Evolutionary conservation across 1,140 invertebrate species (phyloP), one percentile per base, ranked within the genome.

Genomic region (Cherax destructor): DNA sequence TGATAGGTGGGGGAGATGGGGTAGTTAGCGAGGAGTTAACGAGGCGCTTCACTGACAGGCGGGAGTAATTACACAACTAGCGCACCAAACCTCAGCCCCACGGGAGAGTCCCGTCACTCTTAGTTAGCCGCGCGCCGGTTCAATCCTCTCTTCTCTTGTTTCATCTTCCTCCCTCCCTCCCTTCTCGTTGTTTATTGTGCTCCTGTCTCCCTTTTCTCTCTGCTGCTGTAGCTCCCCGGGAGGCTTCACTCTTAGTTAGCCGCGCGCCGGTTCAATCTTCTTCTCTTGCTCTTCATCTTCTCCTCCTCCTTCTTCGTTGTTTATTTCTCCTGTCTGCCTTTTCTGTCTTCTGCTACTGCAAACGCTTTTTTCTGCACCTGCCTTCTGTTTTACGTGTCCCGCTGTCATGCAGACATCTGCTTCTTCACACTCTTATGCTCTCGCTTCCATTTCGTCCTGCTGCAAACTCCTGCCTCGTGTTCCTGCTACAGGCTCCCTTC

Each of bases 11-110:
- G 16, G 65, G 65, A 41, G 30, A 41, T 41, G 65, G 21, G 11
- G n/a, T 30, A 74, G 69, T 3, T 74, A 74, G 69, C 16, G 16
- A 30, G 69, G n/a, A 74, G 69, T 30, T 69, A 74, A 74, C 69
- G 69, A 74, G 69, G 69, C 69, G 69, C 16, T 74, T 74, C 24
- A 74, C 69, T 74, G 69, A 74, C 69, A 74, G 69, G 69, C n/a
- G 21, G 21, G 69, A 10, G 24, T 24, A 30, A 74, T 30, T 74
- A 74, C 69, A 5, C 69, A 74, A 74, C n/a, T 74, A 74, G 6
- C 11, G 69, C 69, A 65, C 69, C 69, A 74, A 21, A n/a, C 52
- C 69, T 7, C 13, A n/a, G 7, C 30, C 69, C 69, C n/a, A 10
- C 4, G 24, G 69, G 69, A 74, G 69, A 4, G 21, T 3, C 24